Evolutionary conservation across 2,888 invertebrate species (phyloP).

Genomic region (Slavum lentiscoides): DNA sequence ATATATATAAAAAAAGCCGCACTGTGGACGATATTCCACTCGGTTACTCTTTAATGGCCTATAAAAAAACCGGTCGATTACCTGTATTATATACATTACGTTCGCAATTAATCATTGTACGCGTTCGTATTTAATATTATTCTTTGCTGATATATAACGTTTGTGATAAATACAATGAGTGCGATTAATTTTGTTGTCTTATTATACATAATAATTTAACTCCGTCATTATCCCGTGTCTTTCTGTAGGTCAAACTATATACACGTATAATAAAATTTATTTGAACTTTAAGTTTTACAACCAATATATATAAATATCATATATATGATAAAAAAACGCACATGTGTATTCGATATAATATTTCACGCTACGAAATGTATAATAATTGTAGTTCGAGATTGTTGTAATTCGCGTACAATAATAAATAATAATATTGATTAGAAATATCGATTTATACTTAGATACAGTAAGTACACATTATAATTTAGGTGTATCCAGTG

Average conservation of each 20-base stretch:
- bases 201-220: neutral
- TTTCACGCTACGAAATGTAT: neutral
- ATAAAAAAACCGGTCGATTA: slow-evolving; percentile 35
- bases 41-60: neutral
- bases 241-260: neutral
- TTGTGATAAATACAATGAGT: neutral
- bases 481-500: no score
- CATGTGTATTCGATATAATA: neutral
- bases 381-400: no score
- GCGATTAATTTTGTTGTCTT: neutral
- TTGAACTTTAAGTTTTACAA: neutral
- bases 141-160: neutral
- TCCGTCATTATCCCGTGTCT: neutral
- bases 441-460: no score
- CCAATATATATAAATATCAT: neutral
- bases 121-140: neutral
- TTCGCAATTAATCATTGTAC: slow-evolving; percentile 22
- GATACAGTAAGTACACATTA: no score
- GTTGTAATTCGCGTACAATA: no score
- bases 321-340: no score
- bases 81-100: neutral
- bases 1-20: neutral
- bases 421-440: no score
- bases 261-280: neutral
- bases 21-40: neutral